These are phyloP conservation scores for Petrocephalus microphthalmus DNA, from an alignment of 2,113 vertebrate genomes.

Conservation along the genomic window DNA sequence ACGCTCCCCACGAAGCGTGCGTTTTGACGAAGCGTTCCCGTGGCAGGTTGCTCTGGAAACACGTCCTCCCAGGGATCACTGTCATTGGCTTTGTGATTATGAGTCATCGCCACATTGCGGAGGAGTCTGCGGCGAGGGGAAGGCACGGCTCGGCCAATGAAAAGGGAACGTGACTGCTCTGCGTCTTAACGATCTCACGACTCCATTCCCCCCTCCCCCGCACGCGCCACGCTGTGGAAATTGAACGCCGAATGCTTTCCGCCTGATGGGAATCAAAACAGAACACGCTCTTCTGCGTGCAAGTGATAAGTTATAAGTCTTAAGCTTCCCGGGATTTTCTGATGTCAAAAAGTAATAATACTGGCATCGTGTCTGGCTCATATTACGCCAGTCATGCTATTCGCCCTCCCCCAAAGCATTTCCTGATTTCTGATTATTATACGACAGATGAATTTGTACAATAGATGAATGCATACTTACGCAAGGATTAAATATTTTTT, in stretches of 20 bases:
- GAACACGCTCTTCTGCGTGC: neutral
- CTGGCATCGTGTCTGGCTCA: neutral
- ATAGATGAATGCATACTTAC: neutral
- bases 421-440: neutral
- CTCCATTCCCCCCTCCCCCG: neutral
- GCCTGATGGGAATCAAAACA: neutral
- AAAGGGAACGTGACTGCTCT: neutral
- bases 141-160: neutral
- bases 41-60: neutral
- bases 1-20: neutral
- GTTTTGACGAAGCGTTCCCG: neutral
- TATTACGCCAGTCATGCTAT: neutral
- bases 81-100: constrained; percentile 3
- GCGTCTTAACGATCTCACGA: neutral
- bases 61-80: neutral
- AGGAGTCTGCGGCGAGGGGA: neutral
- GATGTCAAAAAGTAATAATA: neutral
- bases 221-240: neutral
- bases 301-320: neutral
- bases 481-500: neutral
- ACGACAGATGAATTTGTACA: neutral
- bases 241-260: neutral
- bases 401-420: neutral
- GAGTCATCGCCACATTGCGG: neutral
- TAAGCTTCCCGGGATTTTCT: neutral